Evolutionary conservation across 1,140 invertebrate species (phyloP), one percentile per base, ranked within the genome.

Genomic region (Pachyrhynchus sulphureomaculatus): DNA sequence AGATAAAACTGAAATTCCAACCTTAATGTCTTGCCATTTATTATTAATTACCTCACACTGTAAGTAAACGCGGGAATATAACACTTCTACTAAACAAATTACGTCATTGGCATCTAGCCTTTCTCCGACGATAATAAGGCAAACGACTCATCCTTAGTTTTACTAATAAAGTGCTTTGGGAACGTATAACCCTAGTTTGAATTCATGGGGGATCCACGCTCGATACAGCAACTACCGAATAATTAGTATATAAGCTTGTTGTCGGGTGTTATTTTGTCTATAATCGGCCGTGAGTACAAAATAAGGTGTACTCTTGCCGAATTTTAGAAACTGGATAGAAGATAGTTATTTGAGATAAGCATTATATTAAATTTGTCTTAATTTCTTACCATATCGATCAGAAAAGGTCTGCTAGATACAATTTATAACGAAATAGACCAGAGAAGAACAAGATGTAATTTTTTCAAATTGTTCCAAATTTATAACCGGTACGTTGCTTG

Each of bases 171-270:
- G 41, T 20, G 41, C 20, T 20, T 44, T 23, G 13, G 41, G 41
- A 44, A 15, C 41, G 41, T 20, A 20, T 44, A 44, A 44, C 15
- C 41, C 41, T 44, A 23, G 41, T 44, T 44, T 44, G 41, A 44
- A 44, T 44, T 44, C 41, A 44, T 44, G 17, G 15, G 41, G 41
- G 20, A 44, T 44, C 41, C 17, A 44, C 41, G 41, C 41, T 6
- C 26, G 15, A 44, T 18, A 44, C 20, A 44, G 41, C 41, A 44
- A 44, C 41, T 44, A 44, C 15, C 41, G 41, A 18, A 44, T 44
- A 44, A 44, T 44, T 44, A 44, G 41, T 44, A 44, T 44, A 44
- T 44, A 44, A 44, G 17, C 41, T 20, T 44, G 41, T 44, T 44
- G 13, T 44, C 41, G 41, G 41, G 15, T 20, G 41, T 6, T 18